Base-by-base conservation (phyloP, 2,113 vertebrate genomes). In the Anhinga anhinga region DNA sequence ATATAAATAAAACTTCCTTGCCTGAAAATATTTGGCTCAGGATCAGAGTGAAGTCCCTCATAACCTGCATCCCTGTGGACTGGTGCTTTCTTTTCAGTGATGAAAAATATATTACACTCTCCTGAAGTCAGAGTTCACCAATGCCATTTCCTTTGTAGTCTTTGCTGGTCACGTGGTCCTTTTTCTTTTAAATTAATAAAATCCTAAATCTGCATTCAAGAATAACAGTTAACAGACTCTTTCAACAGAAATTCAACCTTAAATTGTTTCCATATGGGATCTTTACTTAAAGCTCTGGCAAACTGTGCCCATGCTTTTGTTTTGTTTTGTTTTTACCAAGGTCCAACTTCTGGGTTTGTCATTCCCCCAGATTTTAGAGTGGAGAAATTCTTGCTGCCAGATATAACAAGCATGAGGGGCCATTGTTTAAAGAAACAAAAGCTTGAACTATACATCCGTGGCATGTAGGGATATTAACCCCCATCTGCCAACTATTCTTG, bases 161-260 rank as follows among this genome's bases (percentile, higher is more conserved):
- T 97, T 97, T 94, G 71, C 91, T 95, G 95, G 94, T 98, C 96
- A 87, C 56, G 16, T 94, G 95, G 49, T 59, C 52, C 49, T 94
- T 96, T 97, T 98, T 97, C 88, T 97, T 98, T 98, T 95, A 98
- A 98, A 98, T 98, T 96, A 97, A 96, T 96, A 98, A 97, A 97
- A 95, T 98, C 95, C 95, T 97, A 44, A 97, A 95, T 96, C 95
- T 97, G 82, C 93, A 78, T 91, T 98, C 88, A 97, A 94, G 91
- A 96, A 96, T 96, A 98, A 96, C 93, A 92, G 86, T 92, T 96
- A 97, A 94, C 95, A 61, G 86, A 69, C 80, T 97, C 87, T 96
- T 97, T 96, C 89, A 97, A 91, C 95, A 97, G 70, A 98, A 97
- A 97, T 95, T 98, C 77, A 97, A 76, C 80, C 86, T 95, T 93